Base-by-base conservation (phyloP, 2,888 invertebrate species). In the Mechanitis mazaeus region DNA sequence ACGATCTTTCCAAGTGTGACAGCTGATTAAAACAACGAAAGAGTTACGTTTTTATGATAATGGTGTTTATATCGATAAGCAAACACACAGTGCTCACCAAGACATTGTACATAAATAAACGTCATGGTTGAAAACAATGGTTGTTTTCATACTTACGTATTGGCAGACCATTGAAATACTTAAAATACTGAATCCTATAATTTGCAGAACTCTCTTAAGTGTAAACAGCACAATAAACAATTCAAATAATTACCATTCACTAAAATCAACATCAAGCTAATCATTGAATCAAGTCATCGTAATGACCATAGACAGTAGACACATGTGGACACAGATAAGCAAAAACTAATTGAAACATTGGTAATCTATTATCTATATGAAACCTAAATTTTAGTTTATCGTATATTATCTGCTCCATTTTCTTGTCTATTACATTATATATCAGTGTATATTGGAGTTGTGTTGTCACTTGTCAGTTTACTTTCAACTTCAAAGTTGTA, bases 381-480 rank as follows among this genome's bases (percentile, higher is more conserved):
- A 42, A 11, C 7, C 7, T 31, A 31, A 9, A 9, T 7, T 9
- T 31, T 31, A 31, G 28, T 50, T 50, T 50, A 6, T 31, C 31
- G 6, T 50, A 1, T 50, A 9, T 50, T 31, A 28, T 9, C 31
- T 50, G 7, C 31, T 50, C 12, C 28, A 47, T 50, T 28, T 31
- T 31, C 42, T 50, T 50, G 11, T 31, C 50, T 50, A 31, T 50
- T 31, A 50, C 31, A n/a, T 50, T 3, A 31, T 3, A 31, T 11
- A 31, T 50, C 50, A 50, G 31, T 50, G 31, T 50, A 28, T 31
- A 7, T 2, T 1, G 42, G 42, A 42, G 42, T 2, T 42, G 42
- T 42, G 35, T 54, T 54, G 33, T 54, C 35, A 54, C 35, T 54
- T 54, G 33, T 54, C 54, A 54, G 35, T 54, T 56, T n/a, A 31